Evolutionary conservation across 1,140 invertebrate species (phyloP).

Genomic region (Lepidurus couesii): DNA sequence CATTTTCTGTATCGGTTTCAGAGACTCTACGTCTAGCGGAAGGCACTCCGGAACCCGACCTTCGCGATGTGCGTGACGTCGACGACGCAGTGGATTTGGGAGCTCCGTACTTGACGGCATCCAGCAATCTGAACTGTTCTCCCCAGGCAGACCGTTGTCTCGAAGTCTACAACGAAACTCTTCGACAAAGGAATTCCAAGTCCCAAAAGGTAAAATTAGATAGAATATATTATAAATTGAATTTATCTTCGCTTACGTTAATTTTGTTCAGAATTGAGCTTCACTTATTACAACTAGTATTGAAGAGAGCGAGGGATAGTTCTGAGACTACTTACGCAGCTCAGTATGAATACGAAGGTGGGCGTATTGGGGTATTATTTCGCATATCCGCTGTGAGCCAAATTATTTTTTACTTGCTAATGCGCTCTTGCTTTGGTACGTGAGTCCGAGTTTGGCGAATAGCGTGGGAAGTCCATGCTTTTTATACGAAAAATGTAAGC

Average conservation of each 20-base stretch:
- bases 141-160: conserved; percentile 31
- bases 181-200: conserved; percentile 32
- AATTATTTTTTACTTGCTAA: no score
- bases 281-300: no score
- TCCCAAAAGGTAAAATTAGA: conserved; percentile 26
- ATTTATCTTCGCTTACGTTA: no score
- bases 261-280: no score
- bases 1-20: background rate
- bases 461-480: background rate
- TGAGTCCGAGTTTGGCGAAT: background rate
- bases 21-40: background rate
- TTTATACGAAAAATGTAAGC: background rate
- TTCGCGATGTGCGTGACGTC: background rate
- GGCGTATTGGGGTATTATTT: no score
- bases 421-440: no score
- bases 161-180: conserved; percentile 36
- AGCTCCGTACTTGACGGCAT: background rate
- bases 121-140: background rate
- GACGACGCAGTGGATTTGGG: background rate
- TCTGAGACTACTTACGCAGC: no score
- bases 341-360: no score
- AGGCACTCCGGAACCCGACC: background rate
- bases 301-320: no score
- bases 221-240: background rate
- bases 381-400: no score